Evolutionary conservation across 2,888 invertebrate species (phyloP).

Genomic region (Troglohyphantes excavatus): DNA sequence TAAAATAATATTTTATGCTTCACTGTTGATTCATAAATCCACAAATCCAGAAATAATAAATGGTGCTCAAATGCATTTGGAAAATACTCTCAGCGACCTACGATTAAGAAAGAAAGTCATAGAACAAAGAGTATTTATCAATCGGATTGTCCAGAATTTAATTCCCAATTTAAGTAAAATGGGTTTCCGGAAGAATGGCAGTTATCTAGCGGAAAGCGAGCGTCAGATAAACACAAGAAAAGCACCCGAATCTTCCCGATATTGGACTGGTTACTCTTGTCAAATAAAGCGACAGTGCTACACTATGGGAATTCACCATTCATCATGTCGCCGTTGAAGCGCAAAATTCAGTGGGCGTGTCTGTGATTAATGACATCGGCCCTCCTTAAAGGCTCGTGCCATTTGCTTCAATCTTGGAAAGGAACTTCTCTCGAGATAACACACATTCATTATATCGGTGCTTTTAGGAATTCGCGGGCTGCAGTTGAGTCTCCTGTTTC

Average conservation of each 20-base stretch:
- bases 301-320: conserved; percentile 47
- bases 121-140: too few species aligned
- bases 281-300: conserved; percentile 30
- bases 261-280: conserved; percentile 47
- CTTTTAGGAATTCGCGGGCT: conserved; percentile 48
- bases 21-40: too few species aligned
- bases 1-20: too few species aligned
- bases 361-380: conserved; percentile 48
- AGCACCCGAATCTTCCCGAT: conserved; percentile 24
- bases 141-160: too few species aligned
- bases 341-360: conserved; percentile 55
- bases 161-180: background rate
- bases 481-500: conserved; percentile 45
- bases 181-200: background rate
- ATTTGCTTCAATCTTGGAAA: conserved; percentile 47
- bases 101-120: too few species aligned
- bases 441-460: conserved; percentile 55
- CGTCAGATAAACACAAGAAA: conserved; percentile 27
- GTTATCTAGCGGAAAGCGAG: background rate
- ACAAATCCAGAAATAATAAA: too few species aligned
- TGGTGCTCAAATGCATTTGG: too few species aligned
- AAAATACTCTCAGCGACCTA: too few species aligned
- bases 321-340: conserved; percentile 57
- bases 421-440: conserved; percentile 53
- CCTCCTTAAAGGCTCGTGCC: conserved; percentile 50